A percentile compares a stretch with the other conserved stretches of the same genome.
Conservation (phyloP, 1,140 invertebrate species). For the Nautilus pompilius region DNA sequence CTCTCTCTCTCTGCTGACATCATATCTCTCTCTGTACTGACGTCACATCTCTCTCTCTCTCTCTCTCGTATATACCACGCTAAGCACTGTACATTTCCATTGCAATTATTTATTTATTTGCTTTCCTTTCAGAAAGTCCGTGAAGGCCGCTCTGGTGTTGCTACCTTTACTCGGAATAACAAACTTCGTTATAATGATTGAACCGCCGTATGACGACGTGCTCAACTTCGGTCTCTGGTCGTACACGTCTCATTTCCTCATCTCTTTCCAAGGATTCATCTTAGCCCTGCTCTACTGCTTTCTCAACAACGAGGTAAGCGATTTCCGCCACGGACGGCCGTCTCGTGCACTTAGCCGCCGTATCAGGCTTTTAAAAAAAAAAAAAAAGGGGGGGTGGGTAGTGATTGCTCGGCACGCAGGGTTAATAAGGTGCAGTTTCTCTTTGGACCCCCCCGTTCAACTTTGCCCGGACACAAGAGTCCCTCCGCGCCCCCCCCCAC, state of each 20-base stretch:
- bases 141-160: constrained; percentile 44
- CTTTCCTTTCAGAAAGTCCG: constrained; percentile 35
- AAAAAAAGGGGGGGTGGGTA: no score
- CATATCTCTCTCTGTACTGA: not conserved
- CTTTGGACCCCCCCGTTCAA: no score
- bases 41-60: not conserved
- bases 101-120: not conserved
- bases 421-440: no score
- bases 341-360: no score
- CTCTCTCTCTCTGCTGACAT: not conserved
- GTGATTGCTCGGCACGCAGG: no score
- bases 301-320: constrained; percentile 79
- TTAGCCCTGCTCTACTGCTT: constrained; percentile 84
- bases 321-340: no score
- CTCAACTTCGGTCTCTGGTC: constrained; percentile 76
- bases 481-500: no score
- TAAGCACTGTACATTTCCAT: not conserved
- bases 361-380: no score
- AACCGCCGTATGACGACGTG: constrained; percentile 27
- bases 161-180: constrained; percentile 44
- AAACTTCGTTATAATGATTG: constrained; percentile 48
- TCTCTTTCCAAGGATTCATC: constrained; percentile 83
- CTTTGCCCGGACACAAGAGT: no score
- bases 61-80: not conserved
- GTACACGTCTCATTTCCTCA: constrained; percentile 75